These are phyloP conservation scores for Pseudomyrmex sp. DNA, from an alignment of 1,140 invertebrate species.

Conservation along the genomic window DNA sequence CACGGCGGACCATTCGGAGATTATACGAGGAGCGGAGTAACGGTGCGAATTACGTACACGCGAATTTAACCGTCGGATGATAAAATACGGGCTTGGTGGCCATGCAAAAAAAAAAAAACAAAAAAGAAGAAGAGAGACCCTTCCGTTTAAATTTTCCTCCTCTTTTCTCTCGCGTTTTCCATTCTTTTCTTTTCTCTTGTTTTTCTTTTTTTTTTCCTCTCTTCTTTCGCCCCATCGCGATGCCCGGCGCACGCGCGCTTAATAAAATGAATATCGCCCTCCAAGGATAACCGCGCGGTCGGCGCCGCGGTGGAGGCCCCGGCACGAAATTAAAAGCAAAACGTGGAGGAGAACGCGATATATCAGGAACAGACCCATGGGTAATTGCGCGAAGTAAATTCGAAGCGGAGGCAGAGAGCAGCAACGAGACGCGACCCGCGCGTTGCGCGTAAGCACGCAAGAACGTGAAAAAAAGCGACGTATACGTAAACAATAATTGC, in stretches of 20 bases:
- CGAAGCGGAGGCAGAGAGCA: conserved; percentile 49
- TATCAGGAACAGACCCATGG: conserved; percentile 65
- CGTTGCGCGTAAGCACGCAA: conserved; percentile 24
- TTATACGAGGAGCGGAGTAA: conserved; percentile 20
- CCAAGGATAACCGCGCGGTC: conserved; percentile 46
- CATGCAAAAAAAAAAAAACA: neutral
- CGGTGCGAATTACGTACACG: conserved; percentile 52
- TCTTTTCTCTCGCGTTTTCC: conserved; percentile 21
- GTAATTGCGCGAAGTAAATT: conserved; percentile 70
- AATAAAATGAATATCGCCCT: conserved; percentile 59
- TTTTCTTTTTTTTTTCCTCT: neutral
- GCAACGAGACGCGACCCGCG: neutral
- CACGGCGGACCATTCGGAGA: neutral
- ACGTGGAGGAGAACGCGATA: conserved; percentile 57
- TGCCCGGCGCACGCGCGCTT: conserved; percentile 48
- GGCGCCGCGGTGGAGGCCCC: conserved; percentile 26
- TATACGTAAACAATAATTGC: conserved; percentile 62
- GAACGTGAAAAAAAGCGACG: conserved; percentile 46
- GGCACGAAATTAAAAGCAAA: conserved; percentile 70
- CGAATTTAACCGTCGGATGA: conserved; percentile 40
- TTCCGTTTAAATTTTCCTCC: conserved; percentile 42
- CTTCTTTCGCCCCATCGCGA: conserved; percentile 16
- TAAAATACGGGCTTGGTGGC: conserved; percentile 18
- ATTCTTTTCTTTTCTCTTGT: neutral
- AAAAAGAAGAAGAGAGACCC: neutral